Percentiles rank a stretch among this genome's conserved stretches.
Conservation (phyloP, 2,888 invertebrate species). For the Volucella inflata region DNA sequence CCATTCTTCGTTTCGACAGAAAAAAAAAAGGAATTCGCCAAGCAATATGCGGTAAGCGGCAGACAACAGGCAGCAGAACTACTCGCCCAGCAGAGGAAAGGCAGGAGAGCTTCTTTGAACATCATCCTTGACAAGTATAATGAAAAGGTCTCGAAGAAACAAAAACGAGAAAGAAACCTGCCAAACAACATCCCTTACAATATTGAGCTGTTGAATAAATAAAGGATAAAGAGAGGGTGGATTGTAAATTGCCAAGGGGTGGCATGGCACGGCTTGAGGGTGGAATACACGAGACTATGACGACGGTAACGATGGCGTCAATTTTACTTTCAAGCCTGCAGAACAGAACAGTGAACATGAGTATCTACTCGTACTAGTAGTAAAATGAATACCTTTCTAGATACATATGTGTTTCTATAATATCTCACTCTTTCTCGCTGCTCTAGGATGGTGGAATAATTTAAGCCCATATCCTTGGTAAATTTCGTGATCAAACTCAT, state of each 20-base stretch:
- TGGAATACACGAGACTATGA: too few relatives aligned
- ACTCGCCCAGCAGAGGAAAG: neutral
- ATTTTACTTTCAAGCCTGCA: constrained; percentile 6
- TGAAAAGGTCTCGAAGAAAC: constrained; percentile 32
- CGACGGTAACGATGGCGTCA: neutral
- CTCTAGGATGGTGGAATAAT: constrained; percentile 56
- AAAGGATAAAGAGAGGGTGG: constrained; percentile 30
- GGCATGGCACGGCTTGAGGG: neutral
- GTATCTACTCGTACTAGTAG: constrained; percentile 9
- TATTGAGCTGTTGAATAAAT: constrained; percentile 60
- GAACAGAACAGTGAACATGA: neutral
- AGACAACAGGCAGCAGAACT: neutral
- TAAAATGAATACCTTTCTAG: too few relatives aligned
- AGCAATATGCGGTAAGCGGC: too few relatives aligned
- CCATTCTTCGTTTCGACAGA: neutral
- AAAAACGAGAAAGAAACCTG: neutral
- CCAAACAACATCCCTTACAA: constrained; percentile 18
- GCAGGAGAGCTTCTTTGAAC: constrained; percentile 9
- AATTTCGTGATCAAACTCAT: constrained; percentile 71
- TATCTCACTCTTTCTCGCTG: constrained; percentile 25
- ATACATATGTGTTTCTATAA: constrained; percentile 57
- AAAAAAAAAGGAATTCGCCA: neutral
- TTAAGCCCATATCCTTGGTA: constrained; percentile 45
- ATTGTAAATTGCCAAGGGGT: constrained; percentile 21
- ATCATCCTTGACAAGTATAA: constrained; percentile 32